Evolutionary conservation across 2,113 vertebrate species (phyloP), one percentile per base, ranked within the genome.

Genomic region (Thymallus thymallus): DNA sequence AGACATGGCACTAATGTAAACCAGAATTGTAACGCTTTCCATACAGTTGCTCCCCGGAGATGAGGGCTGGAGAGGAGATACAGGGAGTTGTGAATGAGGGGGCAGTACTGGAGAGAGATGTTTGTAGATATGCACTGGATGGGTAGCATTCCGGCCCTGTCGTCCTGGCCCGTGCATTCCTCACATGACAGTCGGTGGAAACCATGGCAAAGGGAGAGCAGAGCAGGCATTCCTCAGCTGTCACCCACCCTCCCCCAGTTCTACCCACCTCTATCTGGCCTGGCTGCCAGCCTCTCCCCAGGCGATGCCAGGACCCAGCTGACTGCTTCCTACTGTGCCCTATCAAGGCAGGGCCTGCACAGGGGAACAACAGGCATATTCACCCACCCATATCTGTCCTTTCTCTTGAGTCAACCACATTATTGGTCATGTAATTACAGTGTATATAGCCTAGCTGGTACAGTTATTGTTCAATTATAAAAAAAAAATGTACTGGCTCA

Each of bases 201-300:
- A 96, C 91, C 89, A 76, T 92, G 91, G 89, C 89, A 88, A 93
- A 90, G 89, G 23, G 23, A 14, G 23, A 24, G 90, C 82, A 45
- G 80, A 73, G 81, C 84, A 92, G 88, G 86, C 94, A 94, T 96
- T 95, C 92, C 92, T 95, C 94, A 96, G 94, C 94, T 96, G 94
- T 94, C 93, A 93, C 82, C 88, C 92, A 88, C 77, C 87, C 84
- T 76, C 91, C 0, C 55, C 70, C 79, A 78, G 76, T 80, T 81
- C 55, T 71, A 86, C 81, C 85, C 84, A 71, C 62, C 76, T 68
- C 66, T 56, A 14, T 60, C 68, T 75, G 68, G 71, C 78, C 7
- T 35, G 45, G 16, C 62, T 65, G 61, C 24, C 88, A 84, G 82
- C 84, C 83, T 74, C 72, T 85, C 75, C 63, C 51, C 46, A 61